phyloP scores from a whole-genome alignment of 2,888 invertebrate species.

The Scaptomyza tumidula region DNA sequence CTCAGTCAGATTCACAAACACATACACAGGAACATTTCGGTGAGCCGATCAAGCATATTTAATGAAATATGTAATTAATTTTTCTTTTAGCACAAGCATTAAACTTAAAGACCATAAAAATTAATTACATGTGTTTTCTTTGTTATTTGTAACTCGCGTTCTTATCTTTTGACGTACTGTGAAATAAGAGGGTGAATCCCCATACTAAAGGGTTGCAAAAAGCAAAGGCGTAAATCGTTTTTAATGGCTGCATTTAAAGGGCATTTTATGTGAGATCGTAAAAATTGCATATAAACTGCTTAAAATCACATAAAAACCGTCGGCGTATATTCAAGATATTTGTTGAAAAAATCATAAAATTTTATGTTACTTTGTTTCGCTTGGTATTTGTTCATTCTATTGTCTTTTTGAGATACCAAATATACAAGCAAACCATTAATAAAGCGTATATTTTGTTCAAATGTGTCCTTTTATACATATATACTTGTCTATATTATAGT shows the following conservation, averaged over 20 bases:
- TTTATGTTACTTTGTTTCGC: slow-evolving; percentile 62
- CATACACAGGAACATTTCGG: slow-evolving; percentile 11
- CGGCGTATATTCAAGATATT: slow-evolving; percentile 65
- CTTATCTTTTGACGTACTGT: slow-evolving; percentile 46
- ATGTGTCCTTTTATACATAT: slow-evolving; percentile 40
- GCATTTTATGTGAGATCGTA: slow-evolving; percentile 74
- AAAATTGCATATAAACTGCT: slow-evolving; percentile 79
- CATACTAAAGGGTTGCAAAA: slow-evolving; percentile 45
- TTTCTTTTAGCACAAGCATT: slow-evolving; percentile 24
- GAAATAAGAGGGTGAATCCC: slow-evolving; percentile 19
- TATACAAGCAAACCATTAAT: slow-evolving; percentile 48
- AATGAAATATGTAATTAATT: slow-evolving; percentile 28
- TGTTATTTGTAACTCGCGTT: slow-evolving; percentile 39
- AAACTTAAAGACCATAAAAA: slow-evolving; percentile 52
- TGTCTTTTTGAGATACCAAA: slow-evolving; percentile 38
- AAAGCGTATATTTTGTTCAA: slow-evolving; percentile 17
- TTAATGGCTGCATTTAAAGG: slow-evolving; percentile 76
- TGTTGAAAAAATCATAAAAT: slow-evolving; percentile 63
- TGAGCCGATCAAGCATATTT: slow-evolving; percentile 13
- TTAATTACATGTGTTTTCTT: slow-evolving; percentile 67
- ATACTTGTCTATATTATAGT: slow-evolving; percentile 45
- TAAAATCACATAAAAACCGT: slow-evolving; percentile 76
- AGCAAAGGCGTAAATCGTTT: slow-evolving; percentile 75
- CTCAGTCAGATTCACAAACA: slow-evolving; percentile 21
- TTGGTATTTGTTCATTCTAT: slow-evolving; percentile 35